Evolutionary conservation across 2,797 vertebrate genomes (phyloP).

Genomic region (Tachyglossus aculeatus): DNA sequence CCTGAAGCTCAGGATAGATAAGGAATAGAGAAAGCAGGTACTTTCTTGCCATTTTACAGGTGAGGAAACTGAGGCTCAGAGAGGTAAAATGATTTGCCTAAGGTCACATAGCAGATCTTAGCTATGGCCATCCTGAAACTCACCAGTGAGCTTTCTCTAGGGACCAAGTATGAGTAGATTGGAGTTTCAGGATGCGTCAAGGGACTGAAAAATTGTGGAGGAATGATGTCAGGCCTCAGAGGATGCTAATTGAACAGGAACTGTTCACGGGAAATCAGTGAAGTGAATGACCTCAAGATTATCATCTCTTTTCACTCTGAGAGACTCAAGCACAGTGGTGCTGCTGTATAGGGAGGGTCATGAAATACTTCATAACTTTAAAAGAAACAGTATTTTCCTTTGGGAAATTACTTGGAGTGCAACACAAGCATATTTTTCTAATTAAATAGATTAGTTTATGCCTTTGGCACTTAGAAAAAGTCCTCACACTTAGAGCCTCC

Average conservation of each 20-base stretch:
- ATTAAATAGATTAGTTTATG: conserved; percentile 58
- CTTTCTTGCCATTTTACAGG: not conserved
- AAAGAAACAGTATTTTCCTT: conserved; percentile 49
- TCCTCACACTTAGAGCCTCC: conserved; percentile 32
- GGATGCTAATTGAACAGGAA: conserved; percentile 12
- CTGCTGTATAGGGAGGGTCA: not conserved
- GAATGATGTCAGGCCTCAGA: not conserved
- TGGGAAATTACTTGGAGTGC: conserved; percentile 58
- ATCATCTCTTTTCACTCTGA: not conserved
- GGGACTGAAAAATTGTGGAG: conserved; percentile 22
- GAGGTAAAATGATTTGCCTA: not conserved
- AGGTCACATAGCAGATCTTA: too few species aligned
- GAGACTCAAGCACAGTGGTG: not conserved
- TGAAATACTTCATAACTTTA: conserved; percentile 44
- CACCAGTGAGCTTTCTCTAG: too few species aligned
- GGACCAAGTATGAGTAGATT: too few species aligned
- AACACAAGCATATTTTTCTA: conserved; percentile 58
- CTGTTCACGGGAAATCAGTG: not conserved
- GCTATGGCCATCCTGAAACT: too few species aligned
- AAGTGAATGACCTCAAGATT: not conserved
- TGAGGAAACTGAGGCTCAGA: not conserved
- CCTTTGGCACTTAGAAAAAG: conserved; percentile 49
- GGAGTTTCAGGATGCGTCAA: conserved; percentile 29
- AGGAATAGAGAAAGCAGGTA: not conserved
- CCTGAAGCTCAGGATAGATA: too few species aligned